phyloP scores from a whole-genome alignment of 2,888 invertebrate species.

The Podabrus alpinus region DNA sequence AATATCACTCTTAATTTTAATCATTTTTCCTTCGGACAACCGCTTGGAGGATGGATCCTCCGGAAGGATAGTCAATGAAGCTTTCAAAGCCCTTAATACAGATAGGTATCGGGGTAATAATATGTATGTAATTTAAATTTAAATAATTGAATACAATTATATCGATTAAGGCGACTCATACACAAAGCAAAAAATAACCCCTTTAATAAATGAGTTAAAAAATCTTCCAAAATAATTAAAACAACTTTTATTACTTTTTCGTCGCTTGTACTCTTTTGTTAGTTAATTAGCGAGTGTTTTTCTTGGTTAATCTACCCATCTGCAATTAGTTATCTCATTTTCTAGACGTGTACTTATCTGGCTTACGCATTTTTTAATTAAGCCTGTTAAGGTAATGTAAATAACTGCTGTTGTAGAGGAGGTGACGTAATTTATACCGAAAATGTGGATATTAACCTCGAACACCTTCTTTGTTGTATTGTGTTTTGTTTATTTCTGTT shows the following conservation, averaged over 20 bases:
- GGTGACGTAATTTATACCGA: slow-evolving; percentile 22
- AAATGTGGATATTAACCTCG: slow-evolving; percentile 13
- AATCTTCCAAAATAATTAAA: background rate
- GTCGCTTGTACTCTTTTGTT: slow-evolving; percentile 10
- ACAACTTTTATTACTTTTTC: background rate
- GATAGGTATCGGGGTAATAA: too few species aligned
- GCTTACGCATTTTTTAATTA: slow-evolving; percentile 35
- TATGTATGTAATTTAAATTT: background rate
- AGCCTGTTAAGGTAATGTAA: slow-evolving; percentile 35
- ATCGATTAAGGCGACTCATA: background rate
- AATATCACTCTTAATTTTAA: too few species aligned
- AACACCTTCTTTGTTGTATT: slow-evolving; percentile 1
- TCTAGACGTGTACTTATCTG: slow-evolving; percentile 26
- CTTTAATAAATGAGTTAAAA: background rate
- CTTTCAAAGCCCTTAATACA: too few species aligned
- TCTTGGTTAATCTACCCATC: slow-evolving; percentile 7
- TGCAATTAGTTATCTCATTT: slow-evolving; percentile 24
- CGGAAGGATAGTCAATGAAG: too few species aligned
- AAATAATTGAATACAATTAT: background rate
- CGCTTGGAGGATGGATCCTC: too few species aligned
- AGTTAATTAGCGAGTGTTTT: slow-evolving; percentile 18
- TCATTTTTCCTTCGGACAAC: too few species aligned
- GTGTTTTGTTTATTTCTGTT: slow-evolving; percentile 3
- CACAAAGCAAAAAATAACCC: background rate
- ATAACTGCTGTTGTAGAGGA: slow-evolving; percentile 21